A percentile compares a stretch with the other conserved stretches of the same genome.
phyloP scores from a whole-genome alignment of 2,113 vertebrate genomes.

The Lepisosteus oculatus region DNA sequence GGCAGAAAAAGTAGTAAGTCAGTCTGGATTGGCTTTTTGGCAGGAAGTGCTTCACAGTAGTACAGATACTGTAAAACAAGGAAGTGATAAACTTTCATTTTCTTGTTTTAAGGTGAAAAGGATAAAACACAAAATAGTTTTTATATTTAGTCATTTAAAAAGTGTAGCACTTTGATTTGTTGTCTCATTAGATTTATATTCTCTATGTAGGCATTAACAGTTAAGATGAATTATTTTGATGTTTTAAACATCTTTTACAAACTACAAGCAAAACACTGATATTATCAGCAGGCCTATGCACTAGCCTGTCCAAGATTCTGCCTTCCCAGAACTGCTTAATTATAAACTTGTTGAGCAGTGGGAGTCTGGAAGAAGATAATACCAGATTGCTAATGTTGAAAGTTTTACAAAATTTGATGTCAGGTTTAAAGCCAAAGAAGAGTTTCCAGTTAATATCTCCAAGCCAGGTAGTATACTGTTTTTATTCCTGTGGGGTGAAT shows the following conservation, averaged over 20 bases:
- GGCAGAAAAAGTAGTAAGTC: background rate
- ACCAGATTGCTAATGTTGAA: constrained; percentile 15
- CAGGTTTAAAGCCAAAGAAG: constrained; percentile 2
- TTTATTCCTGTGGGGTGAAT: background rate
- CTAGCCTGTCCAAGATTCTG: too few species aligned
- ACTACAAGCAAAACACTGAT: background rate
- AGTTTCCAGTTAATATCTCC: constrained; percentile 4
- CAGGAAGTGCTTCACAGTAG: constrained; percentile 5
- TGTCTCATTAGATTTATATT: too few species aligned
- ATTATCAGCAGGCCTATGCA: background rate
- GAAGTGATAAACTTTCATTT: constrained; percentile 22
- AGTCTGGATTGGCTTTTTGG: background rate
- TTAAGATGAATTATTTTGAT: too few species aligned
- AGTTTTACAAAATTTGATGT: constrained; percentile 2
- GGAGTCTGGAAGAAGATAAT: background rate
- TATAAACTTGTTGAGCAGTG: too few species aligned
- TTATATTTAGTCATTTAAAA: background rate
- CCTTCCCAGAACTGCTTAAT: too few species aligned
- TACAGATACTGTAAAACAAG: constrained; percentile 15
- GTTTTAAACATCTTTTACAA: too few species aligned
- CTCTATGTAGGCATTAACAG: too few species aligned
- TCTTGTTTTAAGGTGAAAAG: constrained; percentile 8
- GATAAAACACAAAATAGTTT: background rate
- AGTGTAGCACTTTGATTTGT: too few species aligned
- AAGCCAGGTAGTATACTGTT: constrained; percentile 7